These are phyloP conservation scores for Frankliniella intonsa DNA, from an alignment of 2,888 invertebrate species.

Conservation along the genomic window DNA sequence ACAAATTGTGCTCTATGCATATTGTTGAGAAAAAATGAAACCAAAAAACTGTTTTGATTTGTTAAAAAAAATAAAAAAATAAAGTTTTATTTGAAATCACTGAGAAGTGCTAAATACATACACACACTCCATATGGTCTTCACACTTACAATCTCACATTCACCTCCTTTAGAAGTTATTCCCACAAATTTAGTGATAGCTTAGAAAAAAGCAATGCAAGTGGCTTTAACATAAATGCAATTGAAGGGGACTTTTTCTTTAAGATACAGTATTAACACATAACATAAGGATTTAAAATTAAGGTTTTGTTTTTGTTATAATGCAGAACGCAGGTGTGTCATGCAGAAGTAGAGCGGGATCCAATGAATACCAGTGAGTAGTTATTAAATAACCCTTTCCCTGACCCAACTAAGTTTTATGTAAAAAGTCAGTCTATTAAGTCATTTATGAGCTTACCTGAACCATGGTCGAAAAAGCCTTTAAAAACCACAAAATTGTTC, in stretches of 20 bases:
- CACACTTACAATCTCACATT: background rate
- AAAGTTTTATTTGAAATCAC: too few relatives aligned
- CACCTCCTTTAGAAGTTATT: background rate
- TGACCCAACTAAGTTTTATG: too few relatives aligned
- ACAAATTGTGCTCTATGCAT: background rate
- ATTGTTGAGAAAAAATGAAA: background rate
- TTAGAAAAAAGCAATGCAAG: background rate
- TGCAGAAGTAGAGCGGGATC: background rate
- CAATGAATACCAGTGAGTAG: too few relatives aligned
- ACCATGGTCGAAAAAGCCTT: conserved; percentile 62
- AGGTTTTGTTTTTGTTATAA: too few relatives aligned
- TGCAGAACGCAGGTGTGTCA: too few relatives aligned
- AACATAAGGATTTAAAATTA: too few relatives aligned
- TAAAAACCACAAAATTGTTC: conserved; percentile 83
- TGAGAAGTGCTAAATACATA: too few relatives aligned
- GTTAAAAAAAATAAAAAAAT: background rate
- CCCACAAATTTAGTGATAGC: background rate
- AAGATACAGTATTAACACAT: too few relatives aligned
- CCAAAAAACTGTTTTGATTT: background rate
- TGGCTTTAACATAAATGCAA: background rate
- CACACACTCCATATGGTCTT: background rate
- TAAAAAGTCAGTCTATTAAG: background rate
- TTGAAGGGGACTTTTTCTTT: too few relatives aligned
- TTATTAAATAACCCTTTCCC: too few relatives aligned
- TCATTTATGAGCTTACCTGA: conserved; percentile 28